Evolutionary conservation across 2,888 invertebrate genomes (phyloP), one percentile per base, ranked within the genome.

Genomic region (Orchestes rusci): DNA sequence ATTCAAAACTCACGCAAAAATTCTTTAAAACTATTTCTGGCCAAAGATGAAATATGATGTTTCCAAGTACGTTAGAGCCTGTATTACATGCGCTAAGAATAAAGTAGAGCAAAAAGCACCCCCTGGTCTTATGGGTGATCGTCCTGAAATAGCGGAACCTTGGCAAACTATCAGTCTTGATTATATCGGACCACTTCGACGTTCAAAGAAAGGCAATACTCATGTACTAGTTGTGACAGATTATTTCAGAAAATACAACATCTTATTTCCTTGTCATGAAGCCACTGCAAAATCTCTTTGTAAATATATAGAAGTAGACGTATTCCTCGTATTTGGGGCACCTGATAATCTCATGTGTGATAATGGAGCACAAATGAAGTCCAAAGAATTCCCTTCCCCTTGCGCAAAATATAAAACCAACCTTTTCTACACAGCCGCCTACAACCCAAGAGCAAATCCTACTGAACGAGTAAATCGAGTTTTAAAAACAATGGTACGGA

Each of bases 401-500:
- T 28, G 27, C 8, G 7, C 16, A 3, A n/a, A n/a, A 4, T 37
- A 37, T 23, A 37, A 37, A 5, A 8, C 8, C 5, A 19, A n/a
- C 16, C 4, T 37, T 3, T 37, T 37, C 13, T 37, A 37, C 15
- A 37, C 23, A 3, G 8, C 37, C 5, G 5, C 5, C 15, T 23
- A 37, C 18, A 7, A n/a, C n/a, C n/a, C n/a, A n/a, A n/a, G n/a
- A n/a, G n/a, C n/a, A n/a, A n/a, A 23, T 10, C 23, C 23, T 5
- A 23, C 5, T 23, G 23, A 23, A 23, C 23, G 23, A 23, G 32
- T 20, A 8, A 52, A 52, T 18, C 23, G 31, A 12, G 43, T 40
- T 12, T n/a, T 50, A 8, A 47, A 50, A 23, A 52, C 40, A 3
- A 30, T 36, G 23, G 16, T 52, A 13, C 8, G 38, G 7, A 30